A percentile compares a stretch with the other conserved stretches of the same genome.
Conservation (phyloP, 2,797 vertebrate genomes). For the Notoglanidium macrostoma region DNA sequence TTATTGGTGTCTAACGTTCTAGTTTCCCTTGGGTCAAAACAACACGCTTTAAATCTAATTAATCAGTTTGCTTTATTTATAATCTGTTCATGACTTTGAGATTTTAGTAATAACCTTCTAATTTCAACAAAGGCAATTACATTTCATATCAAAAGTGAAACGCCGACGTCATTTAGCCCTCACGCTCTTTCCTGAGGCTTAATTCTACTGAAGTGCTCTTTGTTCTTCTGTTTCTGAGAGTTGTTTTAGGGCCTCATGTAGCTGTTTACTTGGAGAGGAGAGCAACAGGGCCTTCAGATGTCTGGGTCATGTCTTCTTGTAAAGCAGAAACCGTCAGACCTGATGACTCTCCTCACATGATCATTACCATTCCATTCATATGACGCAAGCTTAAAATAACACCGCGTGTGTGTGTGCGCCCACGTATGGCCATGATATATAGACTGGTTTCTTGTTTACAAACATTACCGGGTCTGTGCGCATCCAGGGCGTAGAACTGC, state of each 20-base stretch:
- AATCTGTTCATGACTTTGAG: not conserved
- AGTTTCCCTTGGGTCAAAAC: not conserved
- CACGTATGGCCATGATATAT: too few species aligned
- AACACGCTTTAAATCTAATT: not conserved
- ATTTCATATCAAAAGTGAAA: not conserved
- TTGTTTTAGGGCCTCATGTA: too few species aligned
- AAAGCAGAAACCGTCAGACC: not conserved
- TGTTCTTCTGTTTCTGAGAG: not conserved
- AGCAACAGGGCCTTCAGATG: not conserved
- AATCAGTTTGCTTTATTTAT: not conserved
- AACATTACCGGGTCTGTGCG: too few species aligned
- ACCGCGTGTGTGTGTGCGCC: not conserved
- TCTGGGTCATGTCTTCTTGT: not conserved
- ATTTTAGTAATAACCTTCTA: not conserved
- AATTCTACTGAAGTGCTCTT: not conserved
- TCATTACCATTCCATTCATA: slow-evolving; percentile 9
- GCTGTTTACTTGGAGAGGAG: not conserved
- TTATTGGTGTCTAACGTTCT: not conserved
- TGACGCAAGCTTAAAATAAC: not conserved
- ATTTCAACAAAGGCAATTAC: not conserved
- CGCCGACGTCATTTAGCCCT: not conserved
- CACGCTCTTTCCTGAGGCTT: not conserved
- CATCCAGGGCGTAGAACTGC: too few species aligned
- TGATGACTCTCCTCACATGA: slow-evolving; percentile 1
- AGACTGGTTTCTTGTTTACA: too few species aligned